Evolutionary conservation across 2,888 invertebrate species (phyloP).

Genomic region (Nemotelus pantherinus): DNA sequence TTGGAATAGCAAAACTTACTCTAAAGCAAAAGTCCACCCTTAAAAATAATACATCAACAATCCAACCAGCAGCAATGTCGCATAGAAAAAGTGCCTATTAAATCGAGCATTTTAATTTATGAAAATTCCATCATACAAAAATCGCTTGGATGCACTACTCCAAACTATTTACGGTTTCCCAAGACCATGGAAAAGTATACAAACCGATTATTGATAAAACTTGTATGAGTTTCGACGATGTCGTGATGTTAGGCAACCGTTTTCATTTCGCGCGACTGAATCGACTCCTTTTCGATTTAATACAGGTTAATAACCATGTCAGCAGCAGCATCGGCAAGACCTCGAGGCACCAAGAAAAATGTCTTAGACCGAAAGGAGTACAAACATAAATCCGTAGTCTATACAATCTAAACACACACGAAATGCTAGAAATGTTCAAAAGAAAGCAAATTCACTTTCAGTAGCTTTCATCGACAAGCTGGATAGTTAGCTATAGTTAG

Average conservation of each 20-base stretch:
- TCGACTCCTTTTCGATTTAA: constrained; percentile 29
- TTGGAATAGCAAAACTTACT: too few species aligned
- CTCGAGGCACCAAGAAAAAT: background rate
- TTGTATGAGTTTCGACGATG: constrained; percentile 32
- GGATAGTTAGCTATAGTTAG: background rate
- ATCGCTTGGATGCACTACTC: background rate
- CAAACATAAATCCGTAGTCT: background rate
- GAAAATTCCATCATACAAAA: constrained; percentile 41
- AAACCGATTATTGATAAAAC: constrained; percentile 41
- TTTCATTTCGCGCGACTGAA: background rate
- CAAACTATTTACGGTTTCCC: constrained; percentile 7
- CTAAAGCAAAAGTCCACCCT: background rate
- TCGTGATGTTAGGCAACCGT: constrained; percentile 32
- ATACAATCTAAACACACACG: background rate
- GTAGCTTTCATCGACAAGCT: too few species aligned
- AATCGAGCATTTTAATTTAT: constrained; percentile 42
- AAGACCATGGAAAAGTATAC: constrained; percentile 3
- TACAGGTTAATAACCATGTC: constrained; percentile 21
- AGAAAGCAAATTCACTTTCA: background rate
- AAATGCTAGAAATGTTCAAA: background rate
- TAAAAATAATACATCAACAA: background rate
- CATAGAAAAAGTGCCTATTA: constrained; percentile 35
- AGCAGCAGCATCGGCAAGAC: too few species aligned
- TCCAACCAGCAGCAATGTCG: constrained; percentile 8
- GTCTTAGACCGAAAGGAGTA: constrained; percentile 24